Evolutionary conservation across 2,113 vertebrate genomes (phyloP), one percentile per base, ranked within the genome.

Genomic region (Petrocephalus zakoni): DNA sequence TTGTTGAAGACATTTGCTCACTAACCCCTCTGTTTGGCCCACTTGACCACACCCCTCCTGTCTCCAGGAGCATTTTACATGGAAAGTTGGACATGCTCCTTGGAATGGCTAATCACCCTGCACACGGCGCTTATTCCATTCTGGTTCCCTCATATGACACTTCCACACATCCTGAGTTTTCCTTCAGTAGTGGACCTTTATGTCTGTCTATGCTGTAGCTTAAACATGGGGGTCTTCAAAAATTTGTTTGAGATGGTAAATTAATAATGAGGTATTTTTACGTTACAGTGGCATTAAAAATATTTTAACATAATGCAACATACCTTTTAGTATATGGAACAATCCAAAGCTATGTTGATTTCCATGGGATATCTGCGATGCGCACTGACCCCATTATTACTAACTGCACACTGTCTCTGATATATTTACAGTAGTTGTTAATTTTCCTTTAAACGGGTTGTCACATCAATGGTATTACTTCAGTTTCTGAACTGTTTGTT

Each of bases 71-170:
- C 94, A 82, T 37, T 82, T 82, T 15, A 95, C 92, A 93, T 92
- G 83, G 90, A 90, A 91, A 93, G 92, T 94, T 94, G 92, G 90
- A 90, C 91, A 81, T 0, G 55, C 90, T 88, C 87, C 83, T 10
- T 51, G 13, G 64, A 88, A 90, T 89, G 88, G 46, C 90, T 94
- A 94, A 95, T 95, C 94, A 92, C 91, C 90, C 85, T 86, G 89
- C 89, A 91, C 93, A 92, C 92, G 92, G 90, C 93, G 91, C 93
- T 90, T 93, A 94, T 94, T 91, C 91, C 90, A 47, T 61, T 93
- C 91, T 93, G 89, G 92, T 93, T 92, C 92, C 91, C 92, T 93
- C 93, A 91, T 92, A 88, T 91, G 90, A 89, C 92, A 94, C 93
- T 91, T 93, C 94, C 91, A 89, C 92, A 90, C 85, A 88, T 75